Conservation (phyloP, 2,888 invertebrate species). For the Asteroscopus sphinx region DNA sequence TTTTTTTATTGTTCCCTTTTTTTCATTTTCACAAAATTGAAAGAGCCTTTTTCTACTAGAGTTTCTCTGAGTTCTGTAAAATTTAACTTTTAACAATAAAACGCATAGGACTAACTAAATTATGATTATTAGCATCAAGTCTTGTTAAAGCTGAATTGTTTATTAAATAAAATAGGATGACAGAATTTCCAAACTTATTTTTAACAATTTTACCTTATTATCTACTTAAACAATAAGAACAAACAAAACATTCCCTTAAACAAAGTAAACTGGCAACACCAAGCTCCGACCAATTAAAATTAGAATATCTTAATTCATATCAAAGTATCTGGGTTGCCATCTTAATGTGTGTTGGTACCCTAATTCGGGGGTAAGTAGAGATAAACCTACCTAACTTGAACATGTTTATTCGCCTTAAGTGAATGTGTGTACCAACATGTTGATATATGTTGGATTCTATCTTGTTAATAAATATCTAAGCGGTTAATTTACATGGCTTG, state of each 20-base stretch:
- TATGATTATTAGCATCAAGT: too few relatives aligned
- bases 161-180: too few relatives aligned
- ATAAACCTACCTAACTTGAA: slow-evolving; percentile 80
- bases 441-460: slow-evolving; percentile 34
- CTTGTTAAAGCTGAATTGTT: too few relatives aligned
- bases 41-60: too few relatives aligned
- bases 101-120: too few relatives aligned
- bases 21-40: too few relatives aligned
- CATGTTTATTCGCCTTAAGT: slow-evolving; percentile 87
- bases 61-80: too few relatives aligned
- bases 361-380: slow-evolving; percentile 85
- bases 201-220: too few relatives aligned
- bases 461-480: slow-evolving; percentile 35
- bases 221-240: too few relatives aligned
- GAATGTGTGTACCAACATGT: slow-evolving; percentile 69
- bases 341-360: slow-evolving; percentile 87
- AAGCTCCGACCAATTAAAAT: slow-evolving; percentile 86
- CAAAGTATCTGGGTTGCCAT: slow-evolving; percentile 89
- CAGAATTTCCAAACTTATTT: too few relatives aligned
- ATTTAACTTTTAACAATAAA: too few relatives aligned
- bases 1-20: too few relatives aligned
- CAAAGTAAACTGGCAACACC: slow-evolving; percentile 64
- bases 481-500: slow-evolving; percentile 17
- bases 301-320: slow-evolving; percentile 94
- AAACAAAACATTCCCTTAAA: slow-evolving; percentile 43